Percentiles rank a stretch among this genome's conserved stretches.
phyloP scores from a whole-genome alignment of 2,113 vertebrate species.

The Thunnus thynnus region DNA sequence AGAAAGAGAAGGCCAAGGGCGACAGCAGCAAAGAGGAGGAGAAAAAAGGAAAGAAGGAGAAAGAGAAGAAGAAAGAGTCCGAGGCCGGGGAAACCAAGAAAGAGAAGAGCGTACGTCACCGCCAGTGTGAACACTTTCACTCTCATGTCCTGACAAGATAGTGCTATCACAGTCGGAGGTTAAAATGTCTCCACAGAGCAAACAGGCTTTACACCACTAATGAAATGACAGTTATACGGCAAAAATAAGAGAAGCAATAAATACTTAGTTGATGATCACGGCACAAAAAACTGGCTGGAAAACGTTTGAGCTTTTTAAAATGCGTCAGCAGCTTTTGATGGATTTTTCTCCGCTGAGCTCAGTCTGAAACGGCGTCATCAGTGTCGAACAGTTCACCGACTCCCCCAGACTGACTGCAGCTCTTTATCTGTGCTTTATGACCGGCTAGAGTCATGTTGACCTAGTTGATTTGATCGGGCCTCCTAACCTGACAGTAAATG shows the following conservation, averaged over 20 bases:
- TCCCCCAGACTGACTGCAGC: neutral
- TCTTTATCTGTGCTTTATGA: conserved; percentile 9
- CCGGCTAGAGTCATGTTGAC: neutral
- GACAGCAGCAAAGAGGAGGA: conserved; percentile 84
- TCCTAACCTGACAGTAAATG: neutral
- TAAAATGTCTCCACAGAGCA: too few species aligned
- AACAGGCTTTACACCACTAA: too few species aligned
- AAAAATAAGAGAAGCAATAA: neutral
- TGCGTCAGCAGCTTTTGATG: too few species aligned
- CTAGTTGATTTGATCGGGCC: neutral
- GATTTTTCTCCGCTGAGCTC: too few species aligned
- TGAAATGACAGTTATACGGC: neutral
- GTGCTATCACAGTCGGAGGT: neutral
- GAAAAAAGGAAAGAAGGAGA: conserved; percentile 93
- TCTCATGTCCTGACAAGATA: neutral
- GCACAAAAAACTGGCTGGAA: neutral
- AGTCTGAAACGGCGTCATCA: neutral
- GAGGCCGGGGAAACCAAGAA: conserved; percentile 87
- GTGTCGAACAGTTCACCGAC: neutral
- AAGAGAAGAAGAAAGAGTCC: conserved; percentile 82
- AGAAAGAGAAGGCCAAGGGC: conserved; percentile 89
- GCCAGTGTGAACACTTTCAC: neutral
- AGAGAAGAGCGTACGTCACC: conserved; percentile 80
- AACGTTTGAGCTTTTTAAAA: too few species aligned
- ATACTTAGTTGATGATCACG: neutral